These are phyloP conservation scores for Phaedon cochleariae DNA, from an alignment of 2,888 invertebrate genomes.

Conservation along the genomic window DNA sequence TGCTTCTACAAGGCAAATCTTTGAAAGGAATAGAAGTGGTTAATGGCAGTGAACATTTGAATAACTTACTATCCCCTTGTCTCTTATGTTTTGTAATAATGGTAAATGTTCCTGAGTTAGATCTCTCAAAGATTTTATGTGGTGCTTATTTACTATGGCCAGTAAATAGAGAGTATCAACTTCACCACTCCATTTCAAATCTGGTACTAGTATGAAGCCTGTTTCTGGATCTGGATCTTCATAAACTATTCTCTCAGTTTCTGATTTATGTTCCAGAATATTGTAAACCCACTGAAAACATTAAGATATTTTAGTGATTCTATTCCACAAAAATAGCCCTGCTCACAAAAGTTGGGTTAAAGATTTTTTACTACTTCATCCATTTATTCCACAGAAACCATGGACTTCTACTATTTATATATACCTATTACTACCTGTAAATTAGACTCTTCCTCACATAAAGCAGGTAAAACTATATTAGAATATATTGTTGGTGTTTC, in stretches of 20 bases:
- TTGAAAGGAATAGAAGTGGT: too few relatives aligned
- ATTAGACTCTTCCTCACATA: conserved; percentile 78
- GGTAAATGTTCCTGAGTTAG: conserved; percentile 80
- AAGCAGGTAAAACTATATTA: conserved; percentile 78
- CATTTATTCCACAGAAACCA: too few relatives aligned
- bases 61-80: conserved; percentile 74
- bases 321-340: background rate
- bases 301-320: background rate
- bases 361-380: too few relatives aligned
- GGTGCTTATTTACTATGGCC: conserved; percentile 78
- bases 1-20: too few relatives aligned
- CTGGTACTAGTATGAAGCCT: conserved; percentile 91
- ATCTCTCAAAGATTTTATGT: conserved; percentile 86
- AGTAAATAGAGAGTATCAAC: conserved; percentile 84
- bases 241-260: conserved; percentile 86
- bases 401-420: too few relatives aligned
- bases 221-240: conserved; percentile 79
- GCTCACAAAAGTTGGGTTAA: too few relatives aligned
- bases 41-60: background rate
- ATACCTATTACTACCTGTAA: too few relatives aligned
- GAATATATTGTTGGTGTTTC: conserved; percentile 88
- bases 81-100: conserved; percentile 81
- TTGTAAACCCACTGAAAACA: conserved; percentile 94
- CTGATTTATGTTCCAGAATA: conserved; percentile 90
- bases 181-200: conserved; percentile 94